Conservation (phyloP, 2,113 vertebrate genomes). For the Puma concolor region DNA sequence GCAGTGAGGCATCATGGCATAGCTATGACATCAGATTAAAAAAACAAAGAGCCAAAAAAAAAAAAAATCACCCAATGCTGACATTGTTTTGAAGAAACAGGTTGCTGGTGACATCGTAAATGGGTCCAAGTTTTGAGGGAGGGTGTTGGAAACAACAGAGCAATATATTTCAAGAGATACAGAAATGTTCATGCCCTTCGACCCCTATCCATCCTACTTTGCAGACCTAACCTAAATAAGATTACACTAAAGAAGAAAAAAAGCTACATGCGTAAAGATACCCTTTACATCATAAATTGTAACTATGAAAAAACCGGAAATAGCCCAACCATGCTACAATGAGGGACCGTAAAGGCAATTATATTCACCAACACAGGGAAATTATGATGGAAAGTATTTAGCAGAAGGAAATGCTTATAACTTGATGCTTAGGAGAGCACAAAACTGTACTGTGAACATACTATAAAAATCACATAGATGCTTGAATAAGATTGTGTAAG, state of each 20-base stretch:
- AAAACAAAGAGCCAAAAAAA: not conserved
- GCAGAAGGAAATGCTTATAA: not conserved
- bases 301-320: not conserved
- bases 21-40: not conserved
- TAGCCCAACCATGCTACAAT: not conserved
- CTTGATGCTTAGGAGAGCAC: not conserved
- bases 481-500: not conserved
- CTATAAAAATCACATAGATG: not conserved
- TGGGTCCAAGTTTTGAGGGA: not conserved
- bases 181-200: not conserved
- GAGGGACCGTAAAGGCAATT: not conserved
- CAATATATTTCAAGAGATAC: not conserved
- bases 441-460: not conserved
- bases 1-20: not conserved
- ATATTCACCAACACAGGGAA: not conserved
- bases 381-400: not conserved
- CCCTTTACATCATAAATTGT: not conserved
- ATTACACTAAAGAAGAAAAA: not conserved
- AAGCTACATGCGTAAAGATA: not conserved
- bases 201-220: not conserved
- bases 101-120: not conserved
- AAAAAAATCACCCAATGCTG: not conserved
- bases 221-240: not conserved
- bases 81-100: not conserved
- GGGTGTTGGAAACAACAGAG: not conserved